These are phyloP conservation scores for Allophyes oxyacanthae DNA, from an alignment of 2,888 invertebrate genomes.

Conservation along the genomic window DNA sequence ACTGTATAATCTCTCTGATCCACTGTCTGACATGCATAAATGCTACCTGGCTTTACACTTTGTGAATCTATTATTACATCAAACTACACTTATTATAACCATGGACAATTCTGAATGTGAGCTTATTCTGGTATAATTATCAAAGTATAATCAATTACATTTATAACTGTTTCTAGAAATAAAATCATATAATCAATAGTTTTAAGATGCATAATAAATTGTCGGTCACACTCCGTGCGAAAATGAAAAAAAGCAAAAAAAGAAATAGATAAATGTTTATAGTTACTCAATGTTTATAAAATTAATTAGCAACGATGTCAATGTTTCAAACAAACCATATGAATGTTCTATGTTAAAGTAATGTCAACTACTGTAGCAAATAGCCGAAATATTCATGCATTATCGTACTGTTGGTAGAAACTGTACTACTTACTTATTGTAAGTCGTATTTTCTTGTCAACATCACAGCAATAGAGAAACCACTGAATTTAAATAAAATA, in stretches of 20 bases:
- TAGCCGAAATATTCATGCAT: conserved; percentile 40
- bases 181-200: conserved; percentile 45
- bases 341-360: conserved; percentile 45
- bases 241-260: conserved; percentile 26
- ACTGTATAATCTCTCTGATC: conserved; percentile 11
- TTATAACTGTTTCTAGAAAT: conserved; percentile 37
- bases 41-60: conserved; percentile 37
- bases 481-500: conserved; percentile 19
- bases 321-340: conserved; percentile 47
- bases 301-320: conserved; percentile 47
- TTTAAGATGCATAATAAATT: conserved; percentile 39
- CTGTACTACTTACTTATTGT: conserved; percentile 17
- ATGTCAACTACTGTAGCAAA: conserved; percentile 45
- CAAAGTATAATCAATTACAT: conserved; percentile 8
- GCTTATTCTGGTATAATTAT: conserved; percentile 27
- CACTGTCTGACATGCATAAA: conserved; percentile 5
- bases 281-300: conserved; percentile 29
- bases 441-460: conserved; percentile 11
- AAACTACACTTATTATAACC: conserved; percentile 13
- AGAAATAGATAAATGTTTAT: conserved; percentile 30
- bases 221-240: conserved; percentile 18
- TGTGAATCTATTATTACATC: conserved; percentile 32
- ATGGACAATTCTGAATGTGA: conserved; percentile 43
- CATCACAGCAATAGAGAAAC: conserved; percentile 22
- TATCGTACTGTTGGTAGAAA: conserved; percentile 22